Base-by-base conservation (phyloP, 2,888 invertebrate species). In the Micoletzkya japonica region DNA sequence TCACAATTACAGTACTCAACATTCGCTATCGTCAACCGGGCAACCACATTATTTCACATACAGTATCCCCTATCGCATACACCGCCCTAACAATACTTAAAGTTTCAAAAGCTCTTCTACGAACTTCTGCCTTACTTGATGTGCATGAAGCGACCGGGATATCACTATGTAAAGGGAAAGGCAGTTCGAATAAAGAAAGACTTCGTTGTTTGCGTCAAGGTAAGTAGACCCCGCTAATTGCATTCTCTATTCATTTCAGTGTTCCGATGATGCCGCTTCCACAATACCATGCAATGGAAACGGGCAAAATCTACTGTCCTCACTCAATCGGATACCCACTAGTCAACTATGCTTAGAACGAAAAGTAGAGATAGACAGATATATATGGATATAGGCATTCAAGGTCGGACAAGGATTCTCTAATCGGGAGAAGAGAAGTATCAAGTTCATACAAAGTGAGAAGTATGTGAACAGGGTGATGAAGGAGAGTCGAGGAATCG, bases 121-220 rank as follows among this genome's bases (percentile, higher is more conserved):
- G 75, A 76, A n/a, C 79, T 78, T 77, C 78, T 81, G 56, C 81
- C 81, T 4, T 81, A 79, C 79, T 10, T 81, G 26, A 70, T 81
- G 36, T 44, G 79, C 7, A 78, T 81, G 81, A 75, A 77, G 63
- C 68, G 80, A 20, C 81, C 81, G 3, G 79, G 72, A 30, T 37
- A 57, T 20, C 30, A 34, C n/a, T 68, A 44, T 20, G 14, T n/a
- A 4, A 26, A 34, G 49, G 68, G 24, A 68, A 30, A 2, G 63
- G 63, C 4, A 66, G 30, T 20, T 52, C 52, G 20, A 66, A 36
- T 36, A 14, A 28, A 20, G 64, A 66, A 4, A 4, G 54, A 28
- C 64, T 54, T 54, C 24, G 64, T 66, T 30, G 28, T 66, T 17
- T 66, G 64, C 28, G 64, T 66, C 54, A 66, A 66, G 54, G 64